These are phyloP conservation scores for Cladopsammia gracilis DNA, from an alignment of 64 coral and sea anemone species.

Conservation along the genomic window DNA sequence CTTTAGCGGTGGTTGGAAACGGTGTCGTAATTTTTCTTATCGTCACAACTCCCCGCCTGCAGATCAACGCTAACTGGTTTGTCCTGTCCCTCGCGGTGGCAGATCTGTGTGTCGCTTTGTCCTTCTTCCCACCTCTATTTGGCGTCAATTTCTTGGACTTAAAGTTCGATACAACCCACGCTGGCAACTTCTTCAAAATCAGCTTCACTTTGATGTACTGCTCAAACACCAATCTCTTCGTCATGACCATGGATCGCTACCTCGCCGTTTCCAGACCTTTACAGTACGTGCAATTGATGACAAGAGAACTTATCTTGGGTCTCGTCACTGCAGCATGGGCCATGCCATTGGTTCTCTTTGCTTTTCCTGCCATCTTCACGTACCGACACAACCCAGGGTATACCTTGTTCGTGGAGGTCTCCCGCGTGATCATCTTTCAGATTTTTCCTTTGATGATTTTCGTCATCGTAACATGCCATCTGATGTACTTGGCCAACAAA, in stretches of 20 bases:
- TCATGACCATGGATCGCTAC: constrained; percentile 9
- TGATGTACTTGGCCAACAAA: neutral
- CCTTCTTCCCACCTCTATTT: neutral
- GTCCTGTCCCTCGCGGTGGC: constrained; percentile 52
- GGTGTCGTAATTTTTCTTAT: constrained; percentile 39
- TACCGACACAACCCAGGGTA: neutral
- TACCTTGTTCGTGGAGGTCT: constrained; percentile 23
- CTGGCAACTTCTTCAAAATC: constrained; percentile 3
- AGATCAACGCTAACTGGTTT: constrained; percentile 49
- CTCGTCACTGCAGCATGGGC: neutral
- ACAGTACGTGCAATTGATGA: neutral
- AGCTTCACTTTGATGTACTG: constrained; percentile 8
- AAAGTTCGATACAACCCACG: neutral
- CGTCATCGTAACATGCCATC: neutral
- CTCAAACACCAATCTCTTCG: constrained; percentile 3
- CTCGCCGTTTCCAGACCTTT: neutral
- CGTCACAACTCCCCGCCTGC: neutral
- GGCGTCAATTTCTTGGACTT: neutral
- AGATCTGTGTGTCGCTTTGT: constrained; percentile 1
- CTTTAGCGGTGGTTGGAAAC: constrained; percentile 21
- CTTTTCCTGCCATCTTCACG: neutral
- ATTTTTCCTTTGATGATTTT: neutral
- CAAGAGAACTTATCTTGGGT: neutral
- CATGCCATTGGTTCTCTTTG: neutral
- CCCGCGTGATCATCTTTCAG: constrained; percentile 1